Conservation (phyloP, 2,888 invertebrate species). For the Chrysomela aeneicollis region DNA sequence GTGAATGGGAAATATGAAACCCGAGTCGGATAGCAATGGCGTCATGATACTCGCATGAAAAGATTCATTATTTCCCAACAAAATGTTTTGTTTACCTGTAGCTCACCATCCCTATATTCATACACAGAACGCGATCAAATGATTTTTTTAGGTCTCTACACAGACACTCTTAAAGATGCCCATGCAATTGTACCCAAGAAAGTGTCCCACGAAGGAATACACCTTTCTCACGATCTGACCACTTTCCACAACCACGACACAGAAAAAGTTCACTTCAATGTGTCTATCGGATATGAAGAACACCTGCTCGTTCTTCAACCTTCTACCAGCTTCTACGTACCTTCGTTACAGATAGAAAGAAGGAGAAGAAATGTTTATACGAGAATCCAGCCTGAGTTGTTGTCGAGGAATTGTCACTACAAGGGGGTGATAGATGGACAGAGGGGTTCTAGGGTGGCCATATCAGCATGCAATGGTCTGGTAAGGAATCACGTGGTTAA, state of each 20-base stretch:
- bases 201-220: conserved; percentile 66
- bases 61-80: background rate
- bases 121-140: too few relatives aligned
- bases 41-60: too few relatives aligned
- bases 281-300: conserved; percentile 58
- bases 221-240: conserved; percentile 57
- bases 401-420: conserved; percentile 77
- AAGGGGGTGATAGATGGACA: conserved; percentile 78
- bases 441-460: conserved; percentile 73
- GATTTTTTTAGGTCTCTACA: conserved; percentile 62
- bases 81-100: background rate
- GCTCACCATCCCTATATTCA: background rate
- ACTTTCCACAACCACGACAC: conserved; percentile 65
- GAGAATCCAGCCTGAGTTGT: conserved; percentile 63
- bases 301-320: conserved; percentile 63
- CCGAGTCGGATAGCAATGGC: too few relatives aligned
- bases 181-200: conserved; percentile 70
- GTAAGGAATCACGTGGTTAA: conserved; percentile 65
- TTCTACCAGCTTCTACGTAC: conserved; percentile 72
- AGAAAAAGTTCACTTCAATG: conserved; percentile 62
- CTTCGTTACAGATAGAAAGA: conserved; percentile 76
- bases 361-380: conserved; percentile 66
- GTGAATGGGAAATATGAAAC: background rate
- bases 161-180: conserved; percentile 63
- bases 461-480: conserved; percentile 85